Conservation (phyloP, 2,888 invertebrate genomes). For the Hydrotaea cyrtoneurina region DNA sequence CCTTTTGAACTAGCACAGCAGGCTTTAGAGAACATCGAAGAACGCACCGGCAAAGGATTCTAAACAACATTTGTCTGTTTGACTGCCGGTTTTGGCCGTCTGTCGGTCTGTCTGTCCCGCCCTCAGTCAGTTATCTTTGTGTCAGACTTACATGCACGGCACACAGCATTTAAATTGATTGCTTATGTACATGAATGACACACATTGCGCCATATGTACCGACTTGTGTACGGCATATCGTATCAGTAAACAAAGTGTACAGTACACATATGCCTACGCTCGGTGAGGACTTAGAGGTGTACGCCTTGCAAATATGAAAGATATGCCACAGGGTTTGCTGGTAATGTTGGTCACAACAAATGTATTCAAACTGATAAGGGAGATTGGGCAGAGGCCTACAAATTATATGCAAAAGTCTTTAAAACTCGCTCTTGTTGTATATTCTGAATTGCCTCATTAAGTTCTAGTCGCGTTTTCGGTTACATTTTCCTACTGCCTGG, state of each 20-base stretch:
- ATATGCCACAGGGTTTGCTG: neutral
- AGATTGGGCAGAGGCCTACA: too few species aligned
- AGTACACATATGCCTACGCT: neutral
- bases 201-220: slow-evolving; percentile 11
- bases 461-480: too few species aligned
- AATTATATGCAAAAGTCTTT: too few species aligned
- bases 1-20: neutral
- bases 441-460: too few species aligned
- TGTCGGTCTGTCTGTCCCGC: neutral
- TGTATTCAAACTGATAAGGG: neutral
- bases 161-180: slow-evolving; percentile 23
- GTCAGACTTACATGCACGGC: neutral
- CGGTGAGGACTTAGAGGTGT: neutral
- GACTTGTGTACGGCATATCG: too few species aligned
- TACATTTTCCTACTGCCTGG: too few species aligned
- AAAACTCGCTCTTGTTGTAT: too few species aligned
- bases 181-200: slow-evolving; percentile 37
- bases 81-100: neutral
- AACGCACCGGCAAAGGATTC: neutral
- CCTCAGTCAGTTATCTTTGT: neutral
- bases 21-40: neutral
- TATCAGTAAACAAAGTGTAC: neutral
- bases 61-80: neutral
- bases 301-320: neutral
- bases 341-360: neutral